Evolutionary conservation across 2,113 vertebrate species (phyloP), one percentile per base, ranked within the genome.

Genomic region (Macroglossus sobrinus): DNA sequence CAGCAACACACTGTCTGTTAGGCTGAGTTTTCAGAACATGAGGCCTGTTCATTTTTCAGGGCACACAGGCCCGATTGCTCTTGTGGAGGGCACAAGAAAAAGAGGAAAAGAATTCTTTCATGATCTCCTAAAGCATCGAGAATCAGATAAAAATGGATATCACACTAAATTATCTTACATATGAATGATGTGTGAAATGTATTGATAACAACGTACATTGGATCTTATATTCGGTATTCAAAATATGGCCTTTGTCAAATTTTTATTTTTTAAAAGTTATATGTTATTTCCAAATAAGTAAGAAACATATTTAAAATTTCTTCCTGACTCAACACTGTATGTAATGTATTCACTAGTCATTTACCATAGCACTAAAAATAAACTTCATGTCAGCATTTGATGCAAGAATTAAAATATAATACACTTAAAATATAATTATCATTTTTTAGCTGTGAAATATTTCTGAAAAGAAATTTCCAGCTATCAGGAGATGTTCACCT

Each of bases 241-340:
- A n/a, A 80, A 40, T 80, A 47, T 4, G 59, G 63, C 1, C 71
- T 92, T 95, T 87, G 88, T 92, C 30, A 76, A 76, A 91, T 76
- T 95, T 92, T 96, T 74, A 47, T 90, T 86, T 95, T 87, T 87
- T 24, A 75, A 69, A 82, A 81, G 26, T 84, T 71, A 81, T 88
- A 87, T 92, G 45, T 95, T 94, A 95, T 93, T 88, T 97, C 90
- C 57, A 95, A 80, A 91, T 89, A 94, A 95, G 61, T 85, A 66
- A 84, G 57, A 91, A 75, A 92, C 85, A 84, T 53, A 89, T 95
- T 97, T 94, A 30, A 96, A 89, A 57, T 11, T 57, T 94, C 63
- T 96, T 75, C 95, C 84, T 89, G 81, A 75, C 76, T 97, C 61
- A 84, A 64, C 35, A 47, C 5, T 88, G 12, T 11, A 35, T 35